phyloP scores from a whole-genome alignment of 2,888 invertebrate species.

The Phoronis australis region DNA sequence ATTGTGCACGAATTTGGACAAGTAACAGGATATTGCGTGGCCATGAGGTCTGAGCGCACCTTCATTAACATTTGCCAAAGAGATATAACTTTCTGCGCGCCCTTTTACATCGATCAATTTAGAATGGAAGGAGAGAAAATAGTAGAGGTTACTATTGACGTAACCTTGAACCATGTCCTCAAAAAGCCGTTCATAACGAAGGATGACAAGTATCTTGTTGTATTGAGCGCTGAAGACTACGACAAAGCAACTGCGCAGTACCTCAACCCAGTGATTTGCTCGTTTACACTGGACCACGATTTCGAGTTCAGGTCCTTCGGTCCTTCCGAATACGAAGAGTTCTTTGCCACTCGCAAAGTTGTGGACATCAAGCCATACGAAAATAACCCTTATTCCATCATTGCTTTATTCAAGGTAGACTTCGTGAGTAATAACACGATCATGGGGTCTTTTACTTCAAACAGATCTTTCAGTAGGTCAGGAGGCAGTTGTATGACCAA shows the following conservation, averaged over 20 bases:
- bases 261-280: constrained; percentile 37
- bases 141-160: constrained; percentile 24
- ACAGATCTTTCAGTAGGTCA: not conserved
- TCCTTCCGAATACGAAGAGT: constrained; percentile 32
- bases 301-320: constrained; percentile 31
- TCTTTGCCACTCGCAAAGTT: constrained; percentile 35
- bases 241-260: constrained; percentile 23
- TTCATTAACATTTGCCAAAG: constrained; percentile 35
- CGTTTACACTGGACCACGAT: constrained; percentile 29
- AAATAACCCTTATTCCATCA: constrained; percentile 22
- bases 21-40: constrained; percentile 31
- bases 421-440: too few species aligned
- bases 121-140: constrained; percentile 23
- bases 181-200: constrained; percentile 38
- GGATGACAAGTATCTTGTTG: constrained; percentile 39
- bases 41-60: constrained; percentile 19
- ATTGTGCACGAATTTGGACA: constrained; percentile 45
- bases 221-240: constrained; percentile 39
- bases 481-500: constrained; percentile 1
- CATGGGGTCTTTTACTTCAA: not conserved
- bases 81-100: constrained; percentile 23
- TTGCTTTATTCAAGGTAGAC: constrained; percentile 31
- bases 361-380: constrained; percentile 30
- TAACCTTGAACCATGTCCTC: constrained; percentile 28
- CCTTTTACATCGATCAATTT: constrained; percentile 32